Percentiles rank a stretch among this genome's conserved stretches.
phyloP scores from a whole-genome alignment of 2,113 vertebrate species.

The Vidua macroura region DNA sequence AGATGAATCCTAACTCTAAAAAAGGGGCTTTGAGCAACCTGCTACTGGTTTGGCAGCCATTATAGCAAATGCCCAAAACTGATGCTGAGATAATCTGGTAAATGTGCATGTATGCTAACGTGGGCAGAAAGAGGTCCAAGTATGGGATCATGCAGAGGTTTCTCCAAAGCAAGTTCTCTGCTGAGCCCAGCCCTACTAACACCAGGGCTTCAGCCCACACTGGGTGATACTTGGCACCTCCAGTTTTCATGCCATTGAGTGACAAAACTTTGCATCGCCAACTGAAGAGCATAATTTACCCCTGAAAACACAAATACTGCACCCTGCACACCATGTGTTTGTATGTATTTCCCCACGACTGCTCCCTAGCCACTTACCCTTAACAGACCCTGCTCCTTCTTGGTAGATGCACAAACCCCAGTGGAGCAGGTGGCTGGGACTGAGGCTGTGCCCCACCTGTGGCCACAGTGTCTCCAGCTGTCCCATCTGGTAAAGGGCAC shows the following conservation, averaged over 20 bases:
- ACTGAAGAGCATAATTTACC: neutral
- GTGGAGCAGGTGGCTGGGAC: neutral
- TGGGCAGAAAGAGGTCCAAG: neutral
- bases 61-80: neutral
- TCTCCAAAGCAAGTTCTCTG: neutral
- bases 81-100: neutral
- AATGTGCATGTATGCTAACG: neutral
- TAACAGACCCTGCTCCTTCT: neutral
- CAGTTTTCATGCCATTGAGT: neutral
- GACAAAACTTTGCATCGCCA: neutral
- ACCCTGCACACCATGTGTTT: neutral
- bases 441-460: neutral
- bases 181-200: neutral
- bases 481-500: neutral
- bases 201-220: neutral
- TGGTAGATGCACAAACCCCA: accelerated
- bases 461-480: neutral
- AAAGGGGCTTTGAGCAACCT: neutral
- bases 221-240: neutral
- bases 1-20: neutral
- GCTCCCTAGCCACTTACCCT: accelerated
- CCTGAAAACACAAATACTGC: neutral
- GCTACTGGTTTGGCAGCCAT: neutral
- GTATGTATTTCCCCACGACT: neutral
- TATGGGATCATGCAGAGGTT: neutral